Evolutionary conservation across 2,797 vertebrate genomes (phyloP).

Genomic region (Paedocypris micromegethes): DNA sequence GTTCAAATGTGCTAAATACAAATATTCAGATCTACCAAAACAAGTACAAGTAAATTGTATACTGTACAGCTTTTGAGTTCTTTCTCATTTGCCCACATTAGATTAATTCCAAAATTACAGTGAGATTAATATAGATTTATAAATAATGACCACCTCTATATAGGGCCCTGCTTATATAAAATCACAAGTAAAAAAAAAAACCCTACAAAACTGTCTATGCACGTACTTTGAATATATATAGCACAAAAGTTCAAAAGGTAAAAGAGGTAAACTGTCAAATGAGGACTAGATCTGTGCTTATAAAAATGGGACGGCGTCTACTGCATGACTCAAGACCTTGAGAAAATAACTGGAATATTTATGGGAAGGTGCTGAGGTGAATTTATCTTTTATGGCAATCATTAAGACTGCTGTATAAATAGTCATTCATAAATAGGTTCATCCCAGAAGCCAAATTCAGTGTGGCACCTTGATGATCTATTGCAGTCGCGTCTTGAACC

Average conservation of each 20-base stretch:
- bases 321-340: conserved; percentile 2
- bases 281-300: conserved; percentile 1
- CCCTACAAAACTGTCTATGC: no score
- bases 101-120: no score
- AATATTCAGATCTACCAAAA: no score
- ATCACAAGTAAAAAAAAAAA: no score
- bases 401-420: conserved; percentile 11
- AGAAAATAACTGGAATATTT: conserved; percentile 21
- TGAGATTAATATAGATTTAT: no score
- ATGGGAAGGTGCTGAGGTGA: conserved; percentile 27
- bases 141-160: no score
- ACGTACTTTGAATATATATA: no score
- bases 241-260: neutral
- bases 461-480: neutral
- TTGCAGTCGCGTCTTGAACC: neutral
- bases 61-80: no score
- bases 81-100: no score
- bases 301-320: conserved; percentile 4
- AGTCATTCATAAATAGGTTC: conserved; percentile 13
- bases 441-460: neutral
- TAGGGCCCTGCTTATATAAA: no score
- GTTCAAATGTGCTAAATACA: no score
- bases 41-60: no score
- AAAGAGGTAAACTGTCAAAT: conserved; percentile 11
- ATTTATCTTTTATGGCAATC: conserved; percentile 8